Conservation (phyloP, 30 jellyfish, hydroid and myxozoan genomes). For the Pelagia noctiluca region DNA sequence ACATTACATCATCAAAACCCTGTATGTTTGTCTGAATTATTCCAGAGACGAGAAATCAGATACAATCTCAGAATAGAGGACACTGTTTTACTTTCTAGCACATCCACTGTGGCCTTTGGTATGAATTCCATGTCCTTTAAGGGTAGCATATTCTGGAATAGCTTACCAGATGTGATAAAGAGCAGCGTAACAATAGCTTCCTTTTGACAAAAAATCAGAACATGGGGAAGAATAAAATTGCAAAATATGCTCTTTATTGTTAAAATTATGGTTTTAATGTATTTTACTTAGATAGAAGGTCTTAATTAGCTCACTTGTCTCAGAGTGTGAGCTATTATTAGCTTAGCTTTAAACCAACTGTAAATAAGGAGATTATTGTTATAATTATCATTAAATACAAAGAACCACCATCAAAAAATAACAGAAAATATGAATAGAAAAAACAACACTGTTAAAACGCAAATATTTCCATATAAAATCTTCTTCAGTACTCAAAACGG, state of each 20-base stretch:
- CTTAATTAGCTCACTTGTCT: background rate
- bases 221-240: background rate
- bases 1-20: background rate
- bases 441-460: too few relatives aligned
- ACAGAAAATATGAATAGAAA: too few relatives aligned
- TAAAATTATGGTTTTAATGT: background rate
- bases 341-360: too few relatives aligned
- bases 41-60: background rate
- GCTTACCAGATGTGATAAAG: background rate
- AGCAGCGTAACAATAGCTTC: background rate
- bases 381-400: too few relatives aligned
- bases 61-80: background rate
- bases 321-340: background rate
- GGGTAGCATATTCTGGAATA: conserved; percentile 4
- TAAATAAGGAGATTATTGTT: background rate
- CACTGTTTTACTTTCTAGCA: background rate
- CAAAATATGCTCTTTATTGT: background rate
- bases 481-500: too few relatives aligned
- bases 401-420: too few relatives aligned
- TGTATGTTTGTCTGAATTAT: background rate
- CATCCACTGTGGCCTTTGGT: conserved; percentile 30
- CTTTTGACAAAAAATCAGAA: background rate
- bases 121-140: background rate
- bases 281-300: too few relatives aligned
- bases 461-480: too few relatives aligned